A percentile compares a stretch with the other conserved stretches of the same genome.
Conservation (phyloP, 2,888 invertebrate species). For the Polyploca ridens region DNA sequence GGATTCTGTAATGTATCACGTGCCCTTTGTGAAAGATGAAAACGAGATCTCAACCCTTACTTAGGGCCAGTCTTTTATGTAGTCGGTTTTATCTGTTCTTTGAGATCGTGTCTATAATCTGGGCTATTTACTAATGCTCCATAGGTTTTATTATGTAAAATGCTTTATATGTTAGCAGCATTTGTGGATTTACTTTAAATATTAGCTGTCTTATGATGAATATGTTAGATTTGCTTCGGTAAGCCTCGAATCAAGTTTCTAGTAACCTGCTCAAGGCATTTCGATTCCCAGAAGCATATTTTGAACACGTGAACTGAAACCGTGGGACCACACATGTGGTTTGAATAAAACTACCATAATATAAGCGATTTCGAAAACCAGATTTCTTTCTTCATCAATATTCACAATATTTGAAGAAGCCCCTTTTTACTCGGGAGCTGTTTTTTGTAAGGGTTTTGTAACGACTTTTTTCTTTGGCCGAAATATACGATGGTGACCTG, state of each 20-base stretch:
- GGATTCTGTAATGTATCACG: constrained; percentile 78
- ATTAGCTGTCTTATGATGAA: background rate
- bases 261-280: constrained; percentile 18
- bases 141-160: constrained; percentile 24
- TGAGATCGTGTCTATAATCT: constrained; percentile 5
- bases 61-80: constrained; percentile 44
- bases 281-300: constrained; percentile 58
- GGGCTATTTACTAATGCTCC: constrained; percentile 21
- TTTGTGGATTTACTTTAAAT: background rate
- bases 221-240: background rate
- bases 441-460: constrained; percentile 70
- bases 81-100: constrained; percentile 29
- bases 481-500: constrained; percentile 78
- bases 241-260: constrained; percentile 57
- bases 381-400: constrained; percentile 84
- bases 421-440: constrained; percentile 68
- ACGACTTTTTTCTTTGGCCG: constrained; percentile 78
- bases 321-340: constrained; percentile 79
- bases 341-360: constrained; percentile 58
- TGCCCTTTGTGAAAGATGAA: constrained; percentile 71
- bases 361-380: constrained; percentile 73
- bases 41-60: constrained; percentile 65
- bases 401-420: constrained; percentile 82
- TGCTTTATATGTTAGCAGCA: background rate
- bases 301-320: constrained; percentile 63